Base-by-base conservation (phyloP, 1,140 invertebrate species). In the Listronotus oregonensis region DNA sequence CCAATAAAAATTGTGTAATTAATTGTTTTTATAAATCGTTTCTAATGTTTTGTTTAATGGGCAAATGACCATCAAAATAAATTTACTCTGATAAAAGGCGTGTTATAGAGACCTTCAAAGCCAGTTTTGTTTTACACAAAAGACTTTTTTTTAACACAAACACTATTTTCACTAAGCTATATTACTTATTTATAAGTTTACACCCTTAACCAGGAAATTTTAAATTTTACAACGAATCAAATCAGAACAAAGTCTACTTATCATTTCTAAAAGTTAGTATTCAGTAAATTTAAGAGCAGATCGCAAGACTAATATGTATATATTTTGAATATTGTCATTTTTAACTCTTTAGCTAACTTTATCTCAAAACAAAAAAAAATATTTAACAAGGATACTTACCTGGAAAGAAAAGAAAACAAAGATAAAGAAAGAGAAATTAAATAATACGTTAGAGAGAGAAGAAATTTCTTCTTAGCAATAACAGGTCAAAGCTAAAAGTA, bases 251-350 rank as follows among this genome's bases (percentile, higher is more conserved):
- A 37, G 1, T 37, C 8, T 37, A 37, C 34, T 37, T 10, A 9
- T 10, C 11, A 10, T 4, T 18, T 32, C 9, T 11, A 21, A 51
- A 18, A 51, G 18, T 34, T 34, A 31, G 14, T 56, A 0, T 34
- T 59, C 9, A 59, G 17, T 17, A 59, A 61, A 34, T 50, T 50
- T 34, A 42, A 65, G 63, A 65, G 63, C 63, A 65, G 57, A 65
- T 65, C 63, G 55, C 63, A 65, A 65, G 63, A 65, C 55, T 58
- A 58, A 57, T 10, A 50, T 58, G 3, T 15, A 40, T 42, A 63
- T 61, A 64, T 63, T 64, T 66, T 57, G 69, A 69, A 72, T 72
- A 72, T 67, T 72, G 68, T 64, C 70, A 73, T 66, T 72, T 70
- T 67, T 56, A 21, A 47, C 32, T 15, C 9, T 21, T 50, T 15